phyloP scores from a whole-genome alignment of 2,888 invertebrate genomes.

The Lithodes maja region DNA sequence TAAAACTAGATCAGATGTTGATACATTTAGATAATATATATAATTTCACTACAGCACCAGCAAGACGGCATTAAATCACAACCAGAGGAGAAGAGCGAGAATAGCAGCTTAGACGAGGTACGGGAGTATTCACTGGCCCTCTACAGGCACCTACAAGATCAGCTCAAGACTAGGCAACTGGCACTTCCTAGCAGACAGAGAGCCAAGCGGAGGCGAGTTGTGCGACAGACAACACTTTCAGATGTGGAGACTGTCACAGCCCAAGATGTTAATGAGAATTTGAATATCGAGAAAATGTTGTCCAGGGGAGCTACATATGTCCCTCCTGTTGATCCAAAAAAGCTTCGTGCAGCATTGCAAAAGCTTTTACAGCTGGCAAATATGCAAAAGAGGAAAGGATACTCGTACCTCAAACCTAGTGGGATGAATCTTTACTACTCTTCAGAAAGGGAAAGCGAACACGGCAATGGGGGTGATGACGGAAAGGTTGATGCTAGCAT shows the following conservation, averaged over 20 bases:
- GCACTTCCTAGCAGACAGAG: slow-evolving; percentile 1
- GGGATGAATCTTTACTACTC: slow-evolving; percentile 10
- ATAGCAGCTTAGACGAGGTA: slow-evolving; percentile 44
- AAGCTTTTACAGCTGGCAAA: slow-evolving; percentile 30
- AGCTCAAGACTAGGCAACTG: slow-evolving; percentile 35
- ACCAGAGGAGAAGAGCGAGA: not conserved
- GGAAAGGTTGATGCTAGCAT: not conserved
- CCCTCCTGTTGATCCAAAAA: slow-evolving; percentile 44
- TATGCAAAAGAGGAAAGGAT: slow-evolving; percentile 41
- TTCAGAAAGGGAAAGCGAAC: not conserved
- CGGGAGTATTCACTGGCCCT: slow-evolving; percentile 49
- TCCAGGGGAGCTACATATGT: slow-evolving; percentile 12
- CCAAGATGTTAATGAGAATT: not conserved
- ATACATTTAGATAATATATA: too few species aligned
- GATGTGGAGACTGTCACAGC: slow-evolving; percentile 10
- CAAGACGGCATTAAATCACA: not conserved
- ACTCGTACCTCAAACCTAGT: slow-evolving; percentile 34
- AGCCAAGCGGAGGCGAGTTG: slow-evolving; percentile 32
- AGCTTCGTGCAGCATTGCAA: slow-evolving; percentile 24
- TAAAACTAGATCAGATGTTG: too few species aligned
- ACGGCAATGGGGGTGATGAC: not conserved
- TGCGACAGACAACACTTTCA: slow-evolving; percentile 24
- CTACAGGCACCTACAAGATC: slow-evolving; percentile 49
- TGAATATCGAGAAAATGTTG: slow-evolving; percentile 28
- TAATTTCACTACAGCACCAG: too few species aligned